Evolutionary conservation across 2,888 invertebrate genomes (phyloP).

Genomic region (Conops quadrifasciatus): DNA sequence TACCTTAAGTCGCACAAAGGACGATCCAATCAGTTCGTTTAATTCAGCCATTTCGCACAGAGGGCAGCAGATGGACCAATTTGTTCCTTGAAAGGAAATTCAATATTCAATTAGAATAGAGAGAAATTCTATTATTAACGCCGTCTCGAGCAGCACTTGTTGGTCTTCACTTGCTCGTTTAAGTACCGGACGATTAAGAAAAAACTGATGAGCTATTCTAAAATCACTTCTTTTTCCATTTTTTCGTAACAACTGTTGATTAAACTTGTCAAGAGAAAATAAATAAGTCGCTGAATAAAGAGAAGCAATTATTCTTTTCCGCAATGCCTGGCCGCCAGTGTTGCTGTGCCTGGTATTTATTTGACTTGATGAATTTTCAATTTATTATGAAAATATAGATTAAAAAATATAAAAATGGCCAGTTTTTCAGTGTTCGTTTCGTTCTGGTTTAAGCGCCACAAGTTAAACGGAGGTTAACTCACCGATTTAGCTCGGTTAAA

Average conservation of each 20-base stretch:
- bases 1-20: constrained; percentile 65
- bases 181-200: constrained; percentile 3
- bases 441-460: too few relatives aligned
- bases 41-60: constrained; percentile 58
- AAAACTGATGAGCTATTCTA: background rate
- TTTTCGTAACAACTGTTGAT: constrained; percentile 7
- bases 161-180: constrained; percentile 26
- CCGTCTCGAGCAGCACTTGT: constrained; percentile 27
- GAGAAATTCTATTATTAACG: constrained; percentile 17
- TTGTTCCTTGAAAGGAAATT: constrained; percentile 2
- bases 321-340: background rate
- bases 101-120: constrained; percentile 5
- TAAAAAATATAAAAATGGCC: too few relatives aligned
- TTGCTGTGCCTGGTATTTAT: background rate
- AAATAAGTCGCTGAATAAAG: background rate
- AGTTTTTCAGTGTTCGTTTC: too few relatives aligned
- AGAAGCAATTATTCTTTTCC: background rate
- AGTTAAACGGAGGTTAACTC: too few relatives aligned
- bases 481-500: too few relatives aligned
- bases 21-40: constrained; percentile 60
- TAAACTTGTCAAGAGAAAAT: background rate
- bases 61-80: background rate
- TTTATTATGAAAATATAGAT: too few relatives aligned
- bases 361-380: too few relatives aligned
- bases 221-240: background rate